Evolutionary conservation across 2,888 invertebrate genomes (phyloP).

Genomic region (Watsonalla cultraria): DNA sequence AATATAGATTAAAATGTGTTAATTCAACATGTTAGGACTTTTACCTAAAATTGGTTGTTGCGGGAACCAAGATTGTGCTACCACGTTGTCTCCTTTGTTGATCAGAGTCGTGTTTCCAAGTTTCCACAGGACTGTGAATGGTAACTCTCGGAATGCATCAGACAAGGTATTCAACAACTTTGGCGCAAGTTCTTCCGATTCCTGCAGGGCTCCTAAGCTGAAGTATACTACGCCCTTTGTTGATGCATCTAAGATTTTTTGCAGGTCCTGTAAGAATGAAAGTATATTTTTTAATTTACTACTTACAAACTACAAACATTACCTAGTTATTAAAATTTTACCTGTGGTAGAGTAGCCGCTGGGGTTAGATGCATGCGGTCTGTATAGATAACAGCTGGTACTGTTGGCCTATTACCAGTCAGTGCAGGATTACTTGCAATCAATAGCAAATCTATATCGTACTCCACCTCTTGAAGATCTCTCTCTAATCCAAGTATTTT

Average conservation of each 20-base stretch:
- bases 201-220: slow-evolving; percentile 71
- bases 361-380: slow-evolving; percentile 65
- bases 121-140: slow-evolving; percentile 74
- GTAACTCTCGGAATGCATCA: slow-evolving; percentile 66
- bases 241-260: slow-evolving; percentile 52
- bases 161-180: slow-evolving; percentile 54
- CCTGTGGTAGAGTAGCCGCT: slow-evolving; percentile 47
- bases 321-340: slow-evolving; percentile 20
- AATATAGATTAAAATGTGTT: background rate
- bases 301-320: too few relatives aligned
- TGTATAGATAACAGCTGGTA: slow-evolving; percentile 54
- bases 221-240: slow-evolving; percentile 69
- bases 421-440: slow-evolving; percentile 58
- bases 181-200: slow-evolving; percentile 58
- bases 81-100: slow-evolving; percentile 63
- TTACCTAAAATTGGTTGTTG: slow-evolving; percentile 77
- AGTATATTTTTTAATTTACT: background rate
- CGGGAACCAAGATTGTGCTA: slow-evolving; percentile 71
- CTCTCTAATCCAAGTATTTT: slow-evolving; percentile 55
- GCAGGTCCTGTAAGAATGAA: slow-evolving; percentile 47
- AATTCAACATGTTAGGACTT: background rate
- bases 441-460: slow-evolving; percentile 65
- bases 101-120: slow-evolving; percentile 62
- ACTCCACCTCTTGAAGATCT: slow-evolving; percentile 54
- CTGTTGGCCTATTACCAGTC: slow-evolving; percentile 58